Conservation (phyloP, 2,797 vertebrate species). For the Potorous gilbertii region DNA sequence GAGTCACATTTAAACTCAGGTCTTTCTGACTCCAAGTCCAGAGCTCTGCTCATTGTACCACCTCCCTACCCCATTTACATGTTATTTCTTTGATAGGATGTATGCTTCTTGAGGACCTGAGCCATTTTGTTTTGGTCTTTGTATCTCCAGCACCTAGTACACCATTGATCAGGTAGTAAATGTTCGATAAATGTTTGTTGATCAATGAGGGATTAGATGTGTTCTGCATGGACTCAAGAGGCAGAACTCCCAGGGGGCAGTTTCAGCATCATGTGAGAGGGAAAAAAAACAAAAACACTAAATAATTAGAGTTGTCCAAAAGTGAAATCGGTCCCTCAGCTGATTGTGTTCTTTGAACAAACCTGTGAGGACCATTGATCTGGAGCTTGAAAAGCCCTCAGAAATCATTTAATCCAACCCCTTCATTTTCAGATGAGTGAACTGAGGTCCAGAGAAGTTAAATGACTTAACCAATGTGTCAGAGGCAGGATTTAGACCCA, state of each 20-base stretch:
- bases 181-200: not conserved
- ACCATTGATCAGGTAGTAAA: not conserved
- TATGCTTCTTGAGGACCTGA: not conserved
- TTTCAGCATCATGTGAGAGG: not conserved
- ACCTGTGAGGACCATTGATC: not conserved
- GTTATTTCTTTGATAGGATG: not conserved
- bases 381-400: not conserved
- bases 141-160: not conserved
- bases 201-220: not conserved
- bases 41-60: not conserved
- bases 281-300: not conserved
- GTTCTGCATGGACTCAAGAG: not conserved
- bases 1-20: not conserved
- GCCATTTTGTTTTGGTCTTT: not conserved
- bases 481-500: not conserved
- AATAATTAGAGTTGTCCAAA: not conserved
- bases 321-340: not conserved
- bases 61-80: not conserved
- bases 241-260: not conserved
- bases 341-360: not conserved
- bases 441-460: not conserved
- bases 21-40: not conserved
- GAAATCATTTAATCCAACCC: not conserved
- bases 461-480: not conserved
- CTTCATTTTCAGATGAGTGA: not conserved